These are phyloP conservation scores for Eilema sororculum DNA, from an alignment of 2,888 invertebrate genomes.

Conservation along the genomic window DNA sequence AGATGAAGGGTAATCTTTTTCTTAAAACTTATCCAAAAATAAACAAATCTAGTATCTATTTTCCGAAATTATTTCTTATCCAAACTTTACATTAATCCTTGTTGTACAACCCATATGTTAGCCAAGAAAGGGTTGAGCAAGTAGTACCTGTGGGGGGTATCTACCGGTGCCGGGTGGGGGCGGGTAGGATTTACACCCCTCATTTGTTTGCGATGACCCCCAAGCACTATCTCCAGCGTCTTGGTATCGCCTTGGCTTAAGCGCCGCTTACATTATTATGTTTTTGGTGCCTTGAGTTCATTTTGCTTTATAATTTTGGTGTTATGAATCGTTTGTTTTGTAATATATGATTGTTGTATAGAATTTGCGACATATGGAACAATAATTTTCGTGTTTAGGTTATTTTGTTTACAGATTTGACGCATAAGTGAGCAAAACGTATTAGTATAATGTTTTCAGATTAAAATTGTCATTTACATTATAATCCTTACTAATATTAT, in stretches of 20 bases:
- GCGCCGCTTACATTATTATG: slow-evolving; percentile 64
- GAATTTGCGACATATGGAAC: neutral
- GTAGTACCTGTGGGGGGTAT: slow-evolving; percentile 71
- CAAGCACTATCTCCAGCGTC: slow-evolving; percentile 77
- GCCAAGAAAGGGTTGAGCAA: slow-evolving; percentile 85
- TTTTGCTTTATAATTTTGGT: slow-evolving; percentile 32
- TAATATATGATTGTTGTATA: neutral
- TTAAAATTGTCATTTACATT: too few relatives aligned
- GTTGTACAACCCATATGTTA: slow-evolving; percentile 76
- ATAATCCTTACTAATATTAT: too few relatives aligned
- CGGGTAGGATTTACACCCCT: slow-evolving; percentile 88
- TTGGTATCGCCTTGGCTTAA: slow-evolving; percentile 76
- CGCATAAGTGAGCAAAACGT: neutral
- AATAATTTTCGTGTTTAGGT: neutral
- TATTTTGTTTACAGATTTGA: neutral
- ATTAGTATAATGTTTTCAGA: too few relatives aligned
- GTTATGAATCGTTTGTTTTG: slow-evolving; percentile 24
- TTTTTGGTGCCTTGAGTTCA: slow-evolving; percentile 50
- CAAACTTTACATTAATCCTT: slow-evolving; percentile 38
- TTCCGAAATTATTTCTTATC: slow-evolving; percentile 36
- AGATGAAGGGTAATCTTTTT: neutral
- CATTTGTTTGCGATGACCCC: slow-evolving; percentile 90
- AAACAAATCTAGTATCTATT: neutral
- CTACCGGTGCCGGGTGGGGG: slow-evolving; percentile 48
- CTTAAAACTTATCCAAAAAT: neutral